phyloP scores from a whole-genome alignment of 2,888 invertebrate genomes.

The Drosophila phalerata region DNA sequence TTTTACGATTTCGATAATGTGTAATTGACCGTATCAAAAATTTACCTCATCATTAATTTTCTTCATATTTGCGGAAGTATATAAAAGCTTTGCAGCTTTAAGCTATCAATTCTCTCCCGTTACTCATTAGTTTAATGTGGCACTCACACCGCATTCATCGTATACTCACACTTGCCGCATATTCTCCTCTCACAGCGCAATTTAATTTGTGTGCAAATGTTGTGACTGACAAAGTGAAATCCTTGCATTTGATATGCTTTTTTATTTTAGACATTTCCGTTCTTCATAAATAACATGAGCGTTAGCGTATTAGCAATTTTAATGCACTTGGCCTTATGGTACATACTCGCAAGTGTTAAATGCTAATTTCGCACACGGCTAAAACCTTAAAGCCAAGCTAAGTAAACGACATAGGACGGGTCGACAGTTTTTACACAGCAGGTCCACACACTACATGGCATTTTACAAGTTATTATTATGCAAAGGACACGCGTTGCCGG shows the following conservation, averaged over 20 bases:
- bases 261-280: slow-evolving; percentile 17
- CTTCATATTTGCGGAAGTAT: background rate
- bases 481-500: slow-evolving; percentile 71
- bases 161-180: background rate
- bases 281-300: slow-evolving; percentile 42
- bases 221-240: slow-evolving; percentile 39
- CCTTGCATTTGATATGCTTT: slow-evolving; percentile 24
- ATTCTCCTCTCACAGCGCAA: slow-evolving; percentile 18
- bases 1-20: background rate
- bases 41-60: background rate
- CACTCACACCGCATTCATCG: background rate
- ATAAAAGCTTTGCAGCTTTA: background rate
- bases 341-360: slow-evolving; percentile 58
- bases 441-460: slow-evolving; percentile 64
- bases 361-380: slow-evolving; percentile 66
- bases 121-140: slow-evolving; percentile 25
- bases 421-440: slow-evolving; percentile 25
- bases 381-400: slow-evolving; percentile 40
- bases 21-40: background rate
- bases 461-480: slow-evolving; percentile 78
- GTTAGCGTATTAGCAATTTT: slow-evolving; percentile 69
- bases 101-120: background rate
- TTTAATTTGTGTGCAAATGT: slow-evolving; percentile 59
- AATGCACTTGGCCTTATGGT: slow-evolving; percentile 66
- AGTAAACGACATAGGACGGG: slow-evolving; percentile 22